phyloP scores from a whole-genome alignment of 2,797 vertebrate species.

The Lycodopsis pacificus region DNA sequence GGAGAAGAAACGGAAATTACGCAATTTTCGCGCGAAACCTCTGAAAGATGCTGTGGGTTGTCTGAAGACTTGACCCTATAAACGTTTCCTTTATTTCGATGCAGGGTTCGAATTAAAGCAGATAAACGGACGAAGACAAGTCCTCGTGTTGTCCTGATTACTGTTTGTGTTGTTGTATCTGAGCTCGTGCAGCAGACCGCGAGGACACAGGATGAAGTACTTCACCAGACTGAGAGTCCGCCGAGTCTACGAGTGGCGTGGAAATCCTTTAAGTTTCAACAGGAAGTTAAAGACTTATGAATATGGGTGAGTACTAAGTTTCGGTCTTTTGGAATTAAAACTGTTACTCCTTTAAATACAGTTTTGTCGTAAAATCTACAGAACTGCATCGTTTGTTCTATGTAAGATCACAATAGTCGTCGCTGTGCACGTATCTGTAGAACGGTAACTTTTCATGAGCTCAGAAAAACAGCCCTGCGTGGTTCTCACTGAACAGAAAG shows the following conservation, averaged over 20 bases:
- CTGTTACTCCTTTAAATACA: background rate
- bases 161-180: background rate
- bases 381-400: background rate
- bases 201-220: conserved; percentile 65
- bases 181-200: background rate
- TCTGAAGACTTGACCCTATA: background rate
- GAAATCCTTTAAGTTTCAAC: conserved; percentile 73
- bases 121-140: accelerated
- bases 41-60: accelerated
- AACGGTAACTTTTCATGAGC: too few species aligned
- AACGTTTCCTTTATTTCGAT: background rate
- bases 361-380: background rate
- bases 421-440: background rate
- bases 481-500: background rate
- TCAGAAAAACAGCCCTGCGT: background rate
- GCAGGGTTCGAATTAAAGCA: background rate
- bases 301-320: conserved; percentile 79
- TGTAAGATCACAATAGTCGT: background rate
- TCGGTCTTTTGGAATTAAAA: background rate
- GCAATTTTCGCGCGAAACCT: conserved; percentile 75
- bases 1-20: conserved; percentile 16
- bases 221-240: conserved; percentile 77
- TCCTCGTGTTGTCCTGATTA: accelerated
- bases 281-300: conserved; percentile 81
- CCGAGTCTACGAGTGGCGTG: conserved; percentile 84